Conservation (phyloP, 2,113 vertebrate species). For the Thermophis baileyi region DNA sequence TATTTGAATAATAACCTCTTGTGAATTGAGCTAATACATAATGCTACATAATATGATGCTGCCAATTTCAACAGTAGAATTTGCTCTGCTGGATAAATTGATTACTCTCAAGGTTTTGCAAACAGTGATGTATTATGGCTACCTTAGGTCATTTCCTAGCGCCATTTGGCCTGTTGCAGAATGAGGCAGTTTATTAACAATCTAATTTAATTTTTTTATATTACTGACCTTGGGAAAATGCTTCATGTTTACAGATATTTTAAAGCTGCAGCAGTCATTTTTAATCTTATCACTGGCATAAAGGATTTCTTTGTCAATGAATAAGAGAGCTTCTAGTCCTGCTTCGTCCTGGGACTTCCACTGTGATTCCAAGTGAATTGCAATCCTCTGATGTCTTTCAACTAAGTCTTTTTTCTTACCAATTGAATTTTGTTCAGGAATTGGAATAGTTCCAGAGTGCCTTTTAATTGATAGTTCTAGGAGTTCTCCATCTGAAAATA, state of each 20-base stretch:
- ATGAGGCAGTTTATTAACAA: neutral
- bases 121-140: no score
- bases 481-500: neutral
- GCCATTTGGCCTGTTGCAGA: neutral
- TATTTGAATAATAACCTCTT: neutral
- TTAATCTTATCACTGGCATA: neutral
- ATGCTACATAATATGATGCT: no score
- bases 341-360: neutral
- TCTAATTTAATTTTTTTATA: neutral
- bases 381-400: neutral
- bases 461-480: neutral
- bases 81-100: neutral
- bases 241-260: neutral
- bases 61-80: neutral
- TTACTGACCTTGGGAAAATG: neutral
- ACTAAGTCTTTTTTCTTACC: neutral
- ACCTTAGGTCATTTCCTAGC: neutral
- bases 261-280: neutral
- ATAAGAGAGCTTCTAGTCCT: neutral
- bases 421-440: neutral
- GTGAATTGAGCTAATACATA: neutral
- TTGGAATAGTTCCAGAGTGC: neutral
- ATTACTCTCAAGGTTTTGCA: neutral
- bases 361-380: neutral
- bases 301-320: neutral